Base-by-base conservation (phyloP, 2,797 vertebrate genomes). In the Falco concolor region DNA sequence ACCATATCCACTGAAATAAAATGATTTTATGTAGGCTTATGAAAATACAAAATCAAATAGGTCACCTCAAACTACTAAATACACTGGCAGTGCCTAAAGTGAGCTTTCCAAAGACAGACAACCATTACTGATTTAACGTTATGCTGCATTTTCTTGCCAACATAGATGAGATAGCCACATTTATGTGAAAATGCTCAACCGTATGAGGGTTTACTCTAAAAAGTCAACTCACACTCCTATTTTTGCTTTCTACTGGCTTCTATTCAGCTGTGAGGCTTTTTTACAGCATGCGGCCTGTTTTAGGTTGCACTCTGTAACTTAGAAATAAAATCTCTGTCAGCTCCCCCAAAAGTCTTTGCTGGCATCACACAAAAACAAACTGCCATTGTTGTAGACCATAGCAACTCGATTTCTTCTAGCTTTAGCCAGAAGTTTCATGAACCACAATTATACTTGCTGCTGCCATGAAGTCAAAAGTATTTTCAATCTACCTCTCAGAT, bases 391-490 rank as follows among this genome's bases (percentile, higher is more conserved):
- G 80, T 59, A 95, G 85, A 94, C 85, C 82, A 63, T 63, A 95
- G 96, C 68, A 94, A 96, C 95, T 95, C 47, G 47, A 97, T 96
- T 97, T 95, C 92, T 95, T 81, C 92, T 94, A 92, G 87, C 84
- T 96, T 95, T 70, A 96, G 81, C 80, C 96, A 96, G 67, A 95
- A 76, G 68, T 96, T 97, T 94, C 81, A 93, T 49, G 91, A 96
- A 96, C 96, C 97, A 98, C 95, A 97, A 97, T 97, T 97, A 97
- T 91, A 97, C 90, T 86, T 85, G 75, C 52, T 87, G 84, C 47
- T 97, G 96, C 95, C 97, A 97, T 54, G 40, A 84, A 96, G 91
- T 97, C 91, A 92, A 61, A 96, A 96, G 65, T 94, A 88, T 97
- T 97, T 93, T 86, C 87, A 83, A 84, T 83, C 84, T 94, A 96